Evolutionary conservation across 2,888 invertebrate genomes (phyloP), one percentile per base, ranked within the genome.

Genomic region (Drosophila helvetica): DNA sequence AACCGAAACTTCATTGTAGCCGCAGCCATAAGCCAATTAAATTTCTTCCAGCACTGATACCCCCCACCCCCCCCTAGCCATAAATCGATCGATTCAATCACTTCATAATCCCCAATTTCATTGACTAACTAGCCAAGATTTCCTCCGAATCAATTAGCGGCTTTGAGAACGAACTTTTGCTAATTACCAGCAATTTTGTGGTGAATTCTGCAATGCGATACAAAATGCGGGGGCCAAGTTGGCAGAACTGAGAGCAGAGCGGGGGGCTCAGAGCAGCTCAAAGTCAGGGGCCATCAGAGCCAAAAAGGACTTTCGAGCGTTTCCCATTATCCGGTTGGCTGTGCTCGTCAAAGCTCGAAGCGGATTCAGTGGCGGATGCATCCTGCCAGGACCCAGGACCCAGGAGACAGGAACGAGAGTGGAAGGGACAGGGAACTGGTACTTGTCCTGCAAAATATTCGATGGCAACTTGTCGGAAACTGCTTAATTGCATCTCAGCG

Each of bases 401-500:
- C 1, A n/a, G 2, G 7, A 18, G 19, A n/a, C 3, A 42, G 7
- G 7, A 3, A 3, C 1, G 3, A 51, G 38, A 15, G 17, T 50
- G 53, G 0, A 6, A 6, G 46, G 63, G 57, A 50, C 68, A 67
- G 76, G 65, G 48, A 25, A 57, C 45, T 45, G 33, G 48, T 19
- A 38, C 53, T 65, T 54, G 50, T 71, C 57, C 48, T 46, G 66
- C 59, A 72, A 75, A 65, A 60, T 85, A 79, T 83, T 73, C 69
- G 75, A 78, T 77, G 79, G 81, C 79, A 86, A 77, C 77, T 80
- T 90, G 86, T 84, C 78, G 78, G 74, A 88, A 83, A 89, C 89
- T 89, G 86, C 87, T 84, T 90, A 90, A 89, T 90, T 90, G 89
- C 90, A 85, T 79, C 88, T 83, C 89, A 82, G 73, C 77, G 79